Evolutionary conservation across 1,140 invertebrate species (phyloP).

Genomic region (Diorhabda carinulata): DNA sequence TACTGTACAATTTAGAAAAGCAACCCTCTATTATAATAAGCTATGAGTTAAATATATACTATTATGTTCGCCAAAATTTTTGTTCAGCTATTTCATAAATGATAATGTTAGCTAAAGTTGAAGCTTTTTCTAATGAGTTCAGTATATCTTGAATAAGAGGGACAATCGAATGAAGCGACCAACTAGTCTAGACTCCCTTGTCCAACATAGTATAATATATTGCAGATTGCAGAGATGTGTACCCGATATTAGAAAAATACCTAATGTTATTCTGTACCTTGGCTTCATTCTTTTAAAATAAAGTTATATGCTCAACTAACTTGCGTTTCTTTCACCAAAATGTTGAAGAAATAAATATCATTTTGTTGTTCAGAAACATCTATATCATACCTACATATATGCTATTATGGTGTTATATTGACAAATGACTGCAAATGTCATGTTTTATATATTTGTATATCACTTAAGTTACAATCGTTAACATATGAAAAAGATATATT

Average conservation of each 20-base stretch:
- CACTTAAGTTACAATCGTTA: conserved; percentile 4
- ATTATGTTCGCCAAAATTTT: conserved; percentile 9
- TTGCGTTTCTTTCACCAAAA: conserved; percentile 26
- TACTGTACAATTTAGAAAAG: too few relatives aligned
- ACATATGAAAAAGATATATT: conserved; percentile 7
- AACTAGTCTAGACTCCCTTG: conserved; percentile 33
- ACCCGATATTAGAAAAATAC: conserved; percentile 34
- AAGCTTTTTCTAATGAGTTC: conserved; percentile 17
- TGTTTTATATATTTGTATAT: conserved; percentile 21
- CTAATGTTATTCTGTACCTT: conserved; percentile 34
- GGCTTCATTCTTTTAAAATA: conserved; percentile 35
- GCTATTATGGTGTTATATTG: conserved; percentile 37
- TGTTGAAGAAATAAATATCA: neutral
- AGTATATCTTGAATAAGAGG: conserved; percentile 30
- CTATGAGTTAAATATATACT: conserved; percentile 5
- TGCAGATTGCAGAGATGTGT: conserved; percentile 31
- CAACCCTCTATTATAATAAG: neutral
- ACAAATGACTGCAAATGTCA: conserved; percentile 39
- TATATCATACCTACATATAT: conserved; percentile 26
- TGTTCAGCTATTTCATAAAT: neutral
- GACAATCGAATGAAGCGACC: conserved; percentile 35
- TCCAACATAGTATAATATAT: conserved; percentile 34
- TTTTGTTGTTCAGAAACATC: conserved; percentile 10
- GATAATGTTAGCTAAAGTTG: neutral
- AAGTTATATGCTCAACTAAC: conserved; percentile 33